Percentiles rank a stretch among this genome's conserved stretches.
Evolutionary conservation across 2,113 vertebrate genomes (phyloP).

Genomic region (Aldabrachelys gigantea): DNA sequence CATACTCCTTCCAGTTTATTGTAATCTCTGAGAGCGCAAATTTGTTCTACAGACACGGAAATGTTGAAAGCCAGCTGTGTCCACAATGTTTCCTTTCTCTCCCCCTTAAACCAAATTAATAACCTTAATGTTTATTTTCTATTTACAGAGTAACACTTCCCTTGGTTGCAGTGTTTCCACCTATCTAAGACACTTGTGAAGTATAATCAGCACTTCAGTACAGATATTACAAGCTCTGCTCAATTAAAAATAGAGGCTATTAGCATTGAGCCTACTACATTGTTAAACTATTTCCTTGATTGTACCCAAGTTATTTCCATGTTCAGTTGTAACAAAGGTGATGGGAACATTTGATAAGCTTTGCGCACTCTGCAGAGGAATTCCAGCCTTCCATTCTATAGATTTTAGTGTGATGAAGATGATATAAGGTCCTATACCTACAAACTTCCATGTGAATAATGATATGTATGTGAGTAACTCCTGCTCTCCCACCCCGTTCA

Average conservation of each 20-base stretch:
- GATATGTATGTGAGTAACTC: neutral
- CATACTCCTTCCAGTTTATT: constrained; percentile 6
- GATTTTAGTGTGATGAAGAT: neutral
- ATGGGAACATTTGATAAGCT: neutral
- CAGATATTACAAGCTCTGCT: neutral
- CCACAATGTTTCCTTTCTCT: neutral
- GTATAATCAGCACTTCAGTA: neutral
- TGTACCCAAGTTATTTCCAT: neutral
- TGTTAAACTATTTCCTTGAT: neutral
- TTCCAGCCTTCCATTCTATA: neutral
- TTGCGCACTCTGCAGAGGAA: neutral
- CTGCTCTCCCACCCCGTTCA: neutral
- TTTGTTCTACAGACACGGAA: constrained; percentile 48
- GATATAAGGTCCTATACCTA: neutral
- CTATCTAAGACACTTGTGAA: neutral
- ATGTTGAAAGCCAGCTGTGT: neutral
- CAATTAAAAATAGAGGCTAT: constrained; percentile 22
- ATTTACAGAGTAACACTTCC: constrained; percentile 8
- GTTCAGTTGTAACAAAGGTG: neutral
- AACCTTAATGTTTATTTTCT: constrained; percentile 13
- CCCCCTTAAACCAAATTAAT: neutral
- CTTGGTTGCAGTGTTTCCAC: neutral
- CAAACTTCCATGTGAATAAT: neutral
- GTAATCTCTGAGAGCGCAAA: constrained; percentile 45
- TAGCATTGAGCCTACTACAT: neutral